phyloP scores from a whole-genome alignment of 2,888 invertebrate genomes.

The Anarsia innoxiella region DNA sequence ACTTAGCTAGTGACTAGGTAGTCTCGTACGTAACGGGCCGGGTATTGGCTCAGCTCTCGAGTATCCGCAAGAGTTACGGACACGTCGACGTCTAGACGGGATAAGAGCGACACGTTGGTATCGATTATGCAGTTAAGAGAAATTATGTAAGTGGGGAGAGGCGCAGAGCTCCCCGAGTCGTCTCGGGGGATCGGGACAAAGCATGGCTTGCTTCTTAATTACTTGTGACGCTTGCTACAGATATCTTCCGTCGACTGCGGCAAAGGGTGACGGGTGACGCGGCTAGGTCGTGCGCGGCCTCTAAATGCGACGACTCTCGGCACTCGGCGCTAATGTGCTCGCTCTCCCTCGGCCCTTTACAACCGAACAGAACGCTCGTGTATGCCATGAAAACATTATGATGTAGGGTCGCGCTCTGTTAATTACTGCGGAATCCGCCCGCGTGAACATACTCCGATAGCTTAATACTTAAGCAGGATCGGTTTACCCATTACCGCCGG shows the following conservation, averaged over 20 bases:
- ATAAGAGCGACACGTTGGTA: slow-evolving; percentile 52
- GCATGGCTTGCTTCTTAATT: slow-evolving; percentile 63
- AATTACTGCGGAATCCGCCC: slow-evolving; percentile 28
- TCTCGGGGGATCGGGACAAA: slow-evolving; percentile 37
- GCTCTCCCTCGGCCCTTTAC: slow-evolving; percentile 8
- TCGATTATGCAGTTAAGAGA: slow-evolving; percentile 68
- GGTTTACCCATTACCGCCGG: too few relatives aligned
- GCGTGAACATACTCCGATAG: slow-evolving; percentile 9
- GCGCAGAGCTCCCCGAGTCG: slow-evolving; percentile 35
- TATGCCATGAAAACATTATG: slow-evolving; percentile 45
- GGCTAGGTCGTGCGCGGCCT: too few relatives aligned
- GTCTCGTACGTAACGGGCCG: too few relatives aligned
- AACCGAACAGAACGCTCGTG: slow-evolving; percentile 10
- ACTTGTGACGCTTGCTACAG: slow-evolving; percentile 55
- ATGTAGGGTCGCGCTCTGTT: slow-evolving; percentile 37
- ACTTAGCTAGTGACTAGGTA: too few relatives aligned
- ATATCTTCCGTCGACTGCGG: slow-evolving; percentile 43
- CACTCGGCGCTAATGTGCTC: slow-evolving; percentile 1
- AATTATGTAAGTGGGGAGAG: slow-evolving; percentile 61
- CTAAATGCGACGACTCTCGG: too few relatives aligned
- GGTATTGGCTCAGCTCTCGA: slow-evolving; percentile 23
- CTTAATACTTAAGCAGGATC: slow-evolving; percentile 11
- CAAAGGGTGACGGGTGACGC: slow-evolving; percentile 45
- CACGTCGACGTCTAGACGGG: slow-evolving; percentile 51
- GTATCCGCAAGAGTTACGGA: slow-evolving; percentile 37